Evolutionary conservation across 2,888 invertebrate species (phyloP).

Genomic region (Eupithecia abbreviata): DNA sequence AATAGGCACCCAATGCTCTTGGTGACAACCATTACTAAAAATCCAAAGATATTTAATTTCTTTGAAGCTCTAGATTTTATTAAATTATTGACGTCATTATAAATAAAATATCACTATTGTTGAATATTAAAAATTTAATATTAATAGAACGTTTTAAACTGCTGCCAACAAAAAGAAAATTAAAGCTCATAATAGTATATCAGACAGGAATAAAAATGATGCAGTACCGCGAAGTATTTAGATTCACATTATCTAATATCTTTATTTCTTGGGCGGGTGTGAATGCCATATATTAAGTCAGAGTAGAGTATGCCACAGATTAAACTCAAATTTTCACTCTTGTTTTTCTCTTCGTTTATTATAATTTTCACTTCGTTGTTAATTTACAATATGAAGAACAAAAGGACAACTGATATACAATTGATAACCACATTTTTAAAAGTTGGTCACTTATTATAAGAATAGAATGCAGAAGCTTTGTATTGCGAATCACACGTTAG

Average conservation of each 20-base stretch:
- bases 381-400: too few species aligned
- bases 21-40: slow-evolving; percentile 5
- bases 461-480: too few species aligned
- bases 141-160: slow-evolving; percentile 33
- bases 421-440: too few species aligned
- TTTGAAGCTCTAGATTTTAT: neutral
- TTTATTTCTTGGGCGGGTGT: slow-evolving; percentile 48
- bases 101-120: slow-evolving; percentile 31
- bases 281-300: slow-evolving; percentile 31
- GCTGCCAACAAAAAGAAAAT: slow-evolving; percentile 36
- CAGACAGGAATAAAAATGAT: slow-evolving; percentile 38
- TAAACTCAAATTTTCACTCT: neutral
- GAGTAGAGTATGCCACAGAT: neutral
- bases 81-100: slow-evolving; percentile 26
- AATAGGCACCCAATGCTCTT: neutral
- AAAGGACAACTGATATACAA: too few species aligned
- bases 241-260: slow-evolving; percentile 55
- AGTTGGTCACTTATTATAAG: too few species aligned
- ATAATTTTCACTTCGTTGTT: neutral
- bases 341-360: neutral
- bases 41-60: neutral
- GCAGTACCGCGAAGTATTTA: slow-evolving; percentile 49
- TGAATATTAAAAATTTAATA: slow-evolving; percentile 32
- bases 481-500: too few species aligned
- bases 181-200: slow-evolving; percentile 38